phyloP scores from a whole-genome alignment of 2,888 invertebrate species.

The Lumbricus terrestris region DNA sequence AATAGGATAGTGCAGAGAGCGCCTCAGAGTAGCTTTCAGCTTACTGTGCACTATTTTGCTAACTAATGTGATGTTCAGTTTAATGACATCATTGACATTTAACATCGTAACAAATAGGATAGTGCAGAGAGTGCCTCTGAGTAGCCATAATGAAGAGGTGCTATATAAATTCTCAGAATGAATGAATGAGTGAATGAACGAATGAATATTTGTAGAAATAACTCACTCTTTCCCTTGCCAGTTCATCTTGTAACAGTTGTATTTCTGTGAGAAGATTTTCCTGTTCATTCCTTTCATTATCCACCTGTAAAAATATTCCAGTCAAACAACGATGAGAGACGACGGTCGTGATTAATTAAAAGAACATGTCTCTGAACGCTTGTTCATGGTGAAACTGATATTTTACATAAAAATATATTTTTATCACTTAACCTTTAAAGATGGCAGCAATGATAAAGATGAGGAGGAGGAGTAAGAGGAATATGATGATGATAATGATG shows the following conservation, averaged over 20 bases:
- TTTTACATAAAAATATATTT: not conserved
- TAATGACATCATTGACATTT: too few species aligned
- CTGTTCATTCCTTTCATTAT: conserved; percentile 44
- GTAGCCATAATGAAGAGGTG: too few species aligned
- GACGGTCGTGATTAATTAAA: too few species aligned
- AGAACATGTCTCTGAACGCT: not conserved
- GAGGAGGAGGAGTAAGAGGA: not conserved
- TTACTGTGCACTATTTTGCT: too few species aligned
- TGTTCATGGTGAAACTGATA: not conserved
- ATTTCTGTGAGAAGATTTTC: conserved; percentile 45
- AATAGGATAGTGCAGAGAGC: too few species aligned
- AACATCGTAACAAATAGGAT: too few species aligned
- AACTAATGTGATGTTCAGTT: too few species aligned
- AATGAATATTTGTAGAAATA: not conserved
- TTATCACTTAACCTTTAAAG: not conserved
- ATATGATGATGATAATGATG: not conserved
- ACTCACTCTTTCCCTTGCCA: conserved; percentile 32
- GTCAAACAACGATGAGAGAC: not conserved
- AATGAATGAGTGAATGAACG: too few species aligned
- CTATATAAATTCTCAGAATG: too few species aligned
- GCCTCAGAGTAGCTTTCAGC: too few species aligned
- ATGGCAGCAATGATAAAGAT: not conserved
- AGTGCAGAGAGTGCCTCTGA: too few species aligned
- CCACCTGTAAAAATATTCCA: conserved; percentile 37
- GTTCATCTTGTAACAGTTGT: conserved; percentile 25